Conservation (phyloP, 2,113 vertebrate genomes). For the Thalassarche chlororhynchos region DNA sequence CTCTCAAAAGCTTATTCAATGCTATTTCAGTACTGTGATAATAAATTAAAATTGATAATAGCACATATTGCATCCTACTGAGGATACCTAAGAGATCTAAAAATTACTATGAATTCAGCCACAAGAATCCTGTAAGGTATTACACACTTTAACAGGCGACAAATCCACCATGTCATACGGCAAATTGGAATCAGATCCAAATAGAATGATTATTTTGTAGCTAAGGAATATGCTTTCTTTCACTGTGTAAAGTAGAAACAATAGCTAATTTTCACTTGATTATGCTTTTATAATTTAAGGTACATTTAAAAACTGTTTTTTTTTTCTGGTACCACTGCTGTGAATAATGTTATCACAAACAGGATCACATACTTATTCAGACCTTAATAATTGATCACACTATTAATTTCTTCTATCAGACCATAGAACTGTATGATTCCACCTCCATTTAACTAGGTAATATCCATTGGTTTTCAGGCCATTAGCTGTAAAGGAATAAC, state of each 20-base stretch:
- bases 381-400: not conserved
- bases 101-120: not conserved
- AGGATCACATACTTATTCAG: not conserved
- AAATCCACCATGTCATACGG: not conserved
- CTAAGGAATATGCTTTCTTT: not conserved
- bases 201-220: not conserved
- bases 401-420: not conserved
- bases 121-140: not conserved
- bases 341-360: not conserved
- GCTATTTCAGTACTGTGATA: not conserved
- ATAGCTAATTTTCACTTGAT: not conserved
- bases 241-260: not conserved
- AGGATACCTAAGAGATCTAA: not conserved
- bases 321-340: not conserved
- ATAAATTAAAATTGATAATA: not conserved
- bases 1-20: not conserved
- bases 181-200: not conserved
- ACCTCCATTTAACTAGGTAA: not conserved
- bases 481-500: not conserved
- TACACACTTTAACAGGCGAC: not conserved
- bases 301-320: not conserved
- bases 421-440: not conserved
- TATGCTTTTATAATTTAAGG: not conserved
- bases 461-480: not conserved
- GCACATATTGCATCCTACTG: not conserved